Base-by-base conservation (phyloP, 2,797 vertebrate genomes). In the Carcharodon carcharias region DNA sequence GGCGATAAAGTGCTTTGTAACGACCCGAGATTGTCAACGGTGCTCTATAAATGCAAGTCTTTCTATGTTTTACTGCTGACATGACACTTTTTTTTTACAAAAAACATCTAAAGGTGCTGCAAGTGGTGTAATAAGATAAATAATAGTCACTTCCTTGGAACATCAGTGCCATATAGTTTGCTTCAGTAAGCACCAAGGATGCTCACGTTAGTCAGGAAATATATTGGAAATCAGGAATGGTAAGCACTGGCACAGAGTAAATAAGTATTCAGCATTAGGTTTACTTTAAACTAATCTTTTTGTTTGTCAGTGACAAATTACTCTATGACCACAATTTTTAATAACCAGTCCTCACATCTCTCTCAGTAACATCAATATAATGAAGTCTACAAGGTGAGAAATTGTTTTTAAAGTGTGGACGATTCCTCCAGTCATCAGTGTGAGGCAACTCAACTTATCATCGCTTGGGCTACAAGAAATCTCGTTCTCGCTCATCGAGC, bases 301-400 rank as follows among this genome's bases (percentile, higher is more conserved):
- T 61, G 35, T 9, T 40, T 92, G 89, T 93, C 91, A 93, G n/a
- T 67, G 61, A 93, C 40, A 93, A 67, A 93, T 93, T 93, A n/a
- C 91, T 93, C 61, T 45, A 0, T 67, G 40, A 93, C 91, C 61
- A 63, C 23, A 26, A 23, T 40, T 45, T 40, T 67, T 93, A 65
- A 67, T 67, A 93, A 93, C 91, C n/a, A 40, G 91, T 45, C 40
- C 91, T 12, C 40, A 26, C 91, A 93, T 93, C 61, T 67, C 63
- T 67, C n/a, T 93, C 91, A 45, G 91, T 67, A 93, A 63, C 63
- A 67, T 67, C 91, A 93, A n/a, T 67, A 45, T 93, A 21, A 93
- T 93, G 91, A 65, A 65, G 63, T 67, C 61, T 93, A 40, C n/a
- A 45, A 5, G 7, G 91, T 67, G 91, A 93, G 63, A 21, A 67